phyloP scores from a whole-genome alignment of 30 jellyfish, hydroid and myxozoan genomes.

The Aurelia coerulea region DNA sequence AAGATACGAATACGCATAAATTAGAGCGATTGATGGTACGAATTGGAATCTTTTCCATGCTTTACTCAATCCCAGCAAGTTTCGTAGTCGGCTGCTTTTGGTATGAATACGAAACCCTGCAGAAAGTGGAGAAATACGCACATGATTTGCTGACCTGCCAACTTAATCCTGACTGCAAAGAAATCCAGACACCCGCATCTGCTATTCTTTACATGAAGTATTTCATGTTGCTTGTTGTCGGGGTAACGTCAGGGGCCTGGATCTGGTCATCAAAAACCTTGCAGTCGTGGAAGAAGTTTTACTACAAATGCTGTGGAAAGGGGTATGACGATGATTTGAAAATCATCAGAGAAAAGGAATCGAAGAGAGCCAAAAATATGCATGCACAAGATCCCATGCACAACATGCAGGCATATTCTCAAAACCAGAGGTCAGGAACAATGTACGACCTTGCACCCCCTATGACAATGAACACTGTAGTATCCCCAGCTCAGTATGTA shows the following conservation, averaged over 20 bases:
- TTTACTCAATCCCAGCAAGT: constrained; percentile 90
- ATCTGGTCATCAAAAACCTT: constrained; percentile 94
- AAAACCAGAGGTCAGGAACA: constrained; percentile 24
- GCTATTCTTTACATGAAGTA: constrained; percentile 80
- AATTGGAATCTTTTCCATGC: constrained; percentile 86
- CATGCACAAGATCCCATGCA: constrained; percentile 11
- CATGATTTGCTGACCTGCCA: constrained; percentile 54
- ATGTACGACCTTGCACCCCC: constrained; percentile 61
- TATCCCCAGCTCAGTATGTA: constrained; percentile 57
- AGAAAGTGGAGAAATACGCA: constrained; percentile 52
- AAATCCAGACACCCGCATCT: constrained; percentile 38
- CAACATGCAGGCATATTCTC: constrained; percentile 13
- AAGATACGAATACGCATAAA: constrained; percentile 81
- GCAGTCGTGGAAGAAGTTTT: constrained; percentile 81
- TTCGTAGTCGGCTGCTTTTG: constrained; percentile 93
- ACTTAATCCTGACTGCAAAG: constrained; percentile 52
- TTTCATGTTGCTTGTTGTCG: constrained; percentile 92
- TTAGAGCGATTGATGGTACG: constrained; percentile 87
- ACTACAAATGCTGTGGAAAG: constrained; percentile 65
- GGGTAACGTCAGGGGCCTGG: constrained; percentile 97
- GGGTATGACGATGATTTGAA: constrained; percentile 48
- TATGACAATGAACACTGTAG: constrained; percentile 67
- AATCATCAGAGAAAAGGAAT: constrained; percentile 17
- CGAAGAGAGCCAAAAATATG: constrained; percentile 16
- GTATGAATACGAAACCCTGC: constrained; percentile 72